These are phyloP conservation scores for Elgonia sp. DNA, from an alignment of 2,888 invertebrate species.

Conservation along the genomic window DNA sequence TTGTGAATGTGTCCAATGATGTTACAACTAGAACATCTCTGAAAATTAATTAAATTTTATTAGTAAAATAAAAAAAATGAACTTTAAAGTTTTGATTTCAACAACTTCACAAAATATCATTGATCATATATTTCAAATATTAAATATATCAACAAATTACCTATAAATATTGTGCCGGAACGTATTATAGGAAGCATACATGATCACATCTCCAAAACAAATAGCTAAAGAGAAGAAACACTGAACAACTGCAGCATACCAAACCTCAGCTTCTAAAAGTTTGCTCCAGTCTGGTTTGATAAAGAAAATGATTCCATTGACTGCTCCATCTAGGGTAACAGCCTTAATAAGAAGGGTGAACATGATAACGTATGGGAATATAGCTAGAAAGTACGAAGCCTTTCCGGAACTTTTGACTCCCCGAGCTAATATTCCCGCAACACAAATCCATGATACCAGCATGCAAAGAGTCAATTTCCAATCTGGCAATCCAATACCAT, in stretches of 20 bases:
- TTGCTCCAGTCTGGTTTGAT: conserved; percentile 90
- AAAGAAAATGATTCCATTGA: conserved; percentile 90
- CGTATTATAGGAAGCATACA: conserved; percentile 89
- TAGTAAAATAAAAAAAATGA: not conserved
- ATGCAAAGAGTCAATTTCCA: conserved; percentile 88
- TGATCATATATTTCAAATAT: no score
- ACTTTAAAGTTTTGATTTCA: no score
- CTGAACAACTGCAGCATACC: conserved; percentile 90
- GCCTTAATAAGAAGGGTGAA: conserved; percentile 89
- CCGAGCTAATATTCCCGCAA: conserved; percentile 88
- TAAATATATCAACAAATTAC: conserved; percentile 80
- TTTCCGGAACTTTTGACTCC: conserved; percentile 90
- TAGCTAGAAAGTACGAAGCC: conserved; percentile 91
- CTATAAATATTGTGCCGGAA: conserved; percentile 89
- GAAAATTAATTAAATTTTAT: conserved; percentile 23
- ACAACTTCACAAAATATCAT: no score
- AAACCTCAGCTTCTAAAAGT: conserved; percentile 89
- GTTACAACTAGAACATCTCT: conserved; percentile 93
- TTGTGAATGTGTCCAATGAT: conserved; percentile 94
- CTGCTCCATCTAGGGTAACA: conserved; percentile 89
- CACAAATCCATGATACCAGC: conserved; percentile 87
- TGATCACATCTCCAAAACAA: conserved; percentile 90
- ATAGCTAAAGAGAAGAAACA: conserved; percentile 90
- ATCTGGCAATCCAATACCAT: conserved; percentile 89
- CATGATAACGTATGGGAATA: conserved; percentile 90